Evolutionary conservation across 2,113 vertebrate genomes (phyloP), one percentile per base, ranked within the genome.

Genomic region (Hassar affinis): DNA sequence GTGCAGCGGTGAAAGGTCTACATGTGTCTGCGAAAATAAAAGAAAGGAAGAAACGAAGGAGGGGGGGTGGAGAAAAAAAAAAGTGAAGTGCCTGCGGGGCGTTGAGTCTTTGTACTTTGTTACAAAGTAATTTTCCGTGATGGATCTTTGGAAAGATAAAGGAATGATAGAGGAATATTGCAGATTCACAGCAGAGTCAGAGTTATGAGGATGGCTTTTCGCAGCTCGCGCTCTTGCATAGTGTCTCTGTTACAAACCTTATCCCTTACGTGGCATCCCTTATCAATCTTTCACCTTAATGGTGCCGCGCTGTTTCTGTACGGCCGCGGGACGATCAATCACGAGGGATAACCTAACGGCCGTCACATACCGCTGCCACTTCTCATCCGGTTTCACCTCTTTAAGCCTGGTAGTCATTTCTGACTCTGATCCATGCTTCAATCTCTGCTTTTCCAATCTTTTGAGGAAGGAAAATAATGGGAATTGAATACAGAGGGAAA

Each of bases 271-370:
- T 83, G 52, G 84, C 61, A 51, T 75, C 27, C 56, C 76, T 77
- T 64, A 87, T 86, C 81, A 88, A 86, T 84, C 84, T 78, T 86
- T 85, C 66, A 81, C 78, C 57, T 78, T 86, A 83, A 85, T 87
- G 71, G 86, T 62, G 45, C 74, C 22, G 22, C 30, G 80, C 59
- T 83, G 77, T 61, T 85, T 78, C 84, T 80, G 51, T 79, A 33
- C 22, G 42, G 54, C 81, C 45, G 59, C 68, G 74, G 71, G 68
- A 80, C 35, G 30, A 84, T 88, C 78, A 68, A 88, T 88, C 84
- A 88, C 45, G 18, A 3, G 6, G 79, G 35, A 71, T 81, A 85
- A 88, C 80, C 84, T 66, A 62, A 72, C 78, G 64, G 69, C 81
- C 56, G 76, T 57, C 64, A 80, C 84, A 88, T 85, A 51, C 81